Percentiles rank a stretch among this genome's conserved stretches.
Conservation (phyloP, 2,888 invertebrate species). For the Celastrina argiolus region DNA sequence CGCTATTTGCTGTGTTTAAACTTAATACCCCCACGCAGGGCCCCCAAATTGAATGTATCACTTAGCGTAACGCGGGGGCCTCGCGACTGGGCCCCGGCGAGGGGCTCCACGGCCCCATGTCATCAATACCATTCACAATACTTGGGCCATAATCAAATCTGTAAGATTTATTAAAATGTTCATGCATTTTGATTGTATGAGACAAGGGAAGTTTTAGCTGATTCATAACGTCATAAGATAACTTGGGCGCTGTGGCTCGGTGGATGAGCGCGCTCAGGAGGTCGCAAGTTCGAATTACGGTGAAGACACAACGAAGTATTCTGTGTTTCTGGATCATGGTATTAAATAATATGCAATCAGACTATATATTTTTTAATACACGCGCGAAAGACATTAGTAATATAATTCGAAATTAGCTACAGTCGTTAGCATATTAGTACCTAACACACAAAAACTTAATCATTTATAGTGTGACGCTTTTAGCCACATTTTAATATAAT, state of each 20-base stretch:
- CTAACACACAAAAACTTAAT: too few relatives aligned
- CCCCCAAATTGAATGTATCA: constrained; percentile 61
- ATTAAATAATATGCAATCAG: too few relatives aligned
- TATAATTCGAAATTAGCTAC: too few relatives aligned
- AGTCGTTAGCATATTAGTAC: too few relatives aligned
- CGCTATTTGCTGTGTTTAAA: constrained; percentile 13
- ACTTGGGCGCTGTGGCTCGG: not conserved
- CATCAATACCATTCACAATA: constrained; percentile 2
- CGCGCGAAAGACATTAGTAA: too few relatives aligned
- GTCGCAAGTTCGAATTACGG: too few relatives aligned
- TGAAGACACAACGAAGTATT: too few relatives aligned
- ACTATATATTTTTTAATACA: too few relatives aligned
- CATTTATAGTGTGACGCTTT: too few relatives aligned
- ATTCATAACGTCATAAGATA: not conserved
- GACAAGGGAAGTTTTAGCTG: not conserved
- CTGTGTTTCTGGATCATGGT: too few relatives aligned
- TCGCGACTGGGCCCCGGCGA: constrained; percentile 39
- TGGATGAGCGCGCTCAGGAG: too few relatives aligned
- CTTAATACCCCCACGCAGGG: constrained; percentile 28
- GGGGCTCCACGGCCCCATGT: constrained; percentile 5
- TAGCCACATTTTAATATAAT: too few relatives aligned
- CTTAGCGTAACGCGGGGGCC: constrained; percentile 66
- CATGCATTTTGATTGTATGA: not conserved
- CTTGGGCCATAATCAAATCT: not conserved
- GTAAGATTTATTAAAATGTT: constrained; percentile 12